Evolutionary conservation across 2,113 vertebrate genomes (phyloP).

Genomic region (rabbit (Oryctolagus cuniculus)): DNA sequence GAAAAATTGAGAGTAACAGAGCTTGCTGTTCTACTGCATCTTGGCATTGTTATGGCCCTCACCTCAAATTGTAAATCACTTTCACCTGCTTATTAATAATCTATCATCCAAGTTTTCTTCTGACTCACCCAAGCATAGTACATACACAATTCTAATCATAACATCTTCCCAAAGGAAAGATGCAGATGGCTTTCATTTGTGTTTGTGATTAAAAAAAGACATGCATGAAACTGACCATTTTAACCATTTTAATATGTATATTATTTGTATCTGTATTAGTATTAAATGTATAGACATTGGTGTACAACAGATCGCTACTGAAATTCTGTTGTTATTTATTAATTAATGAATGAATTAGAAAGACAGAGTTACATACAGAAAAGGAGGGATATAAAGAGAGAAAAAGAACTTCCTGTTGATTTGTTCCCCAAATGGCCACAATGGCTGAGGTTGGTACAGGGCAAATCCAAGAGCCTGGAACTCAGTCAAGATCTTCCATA

Average conservation of each 20-base stretch:
- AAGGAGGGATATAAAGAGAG: too few relatives aligned
- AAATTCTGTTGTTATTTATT: too few relatives aligned
- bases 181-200: not conserved
- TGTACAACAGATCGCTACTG: not conserved
- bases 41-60: not conserved
- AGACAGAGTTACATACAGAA: too few relatives aligned
- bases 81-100: not conserved
- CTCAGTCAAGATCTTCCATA: too few relatives aligned
- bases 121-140: not conserved
- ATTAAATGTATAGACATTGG: not conserved
- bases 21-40: not conserved
- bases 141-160: not conserved
- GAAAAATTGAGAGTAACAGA: not conserved
- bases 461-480: too few relatives aligned
- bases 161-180: conserved; percentile 2
- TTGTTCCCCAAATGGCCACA: too few relatives aligned
- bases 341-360: too few relatives aligned
- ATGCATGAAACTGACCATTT: not conserved
- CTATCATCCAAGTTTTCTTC: not conserved
- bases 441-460: too few relatives aligned
- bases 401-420: too few relatives aligned
- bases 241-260: not conserved
- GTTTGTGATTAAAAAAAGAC: not conserved
- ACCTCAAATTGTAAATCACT: not conserved
- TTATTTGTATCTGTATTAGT: not conserved